These are phyloP conservation scores for Ameiurus melas DNA, from an alignment of 2,113 vertebrate species.

Conservation along the genomic window DNA sequence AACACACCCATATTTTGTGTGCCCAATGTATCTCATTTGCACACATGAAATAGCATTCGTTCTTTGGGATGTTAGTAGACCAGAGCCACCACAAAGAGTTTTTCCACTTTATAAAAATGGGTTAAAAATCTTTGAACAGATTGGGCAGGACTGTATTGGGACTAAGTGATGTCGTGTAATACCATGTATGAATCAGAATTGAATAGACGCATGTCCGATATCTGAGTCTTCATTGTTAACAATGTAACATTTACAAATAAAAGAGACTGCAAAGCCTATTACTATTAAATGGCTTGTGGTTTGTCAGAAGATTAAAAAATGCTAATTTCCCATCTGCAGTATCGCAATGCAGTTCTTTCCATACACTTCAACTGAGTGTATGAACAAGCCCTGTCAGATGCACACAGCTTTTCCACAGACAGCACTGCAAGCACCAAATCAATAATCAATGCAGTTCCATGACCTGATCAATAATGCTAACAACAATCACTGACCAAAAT, in stretches of 20 bases:
- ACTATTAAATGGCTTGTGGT: neutral
- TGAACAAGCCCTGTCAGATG: slow-evolving; percentile 25
- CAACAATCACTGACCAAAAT: neutral
- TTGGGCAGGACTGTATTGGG: neutral
- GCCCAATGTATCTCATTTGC: neutral
- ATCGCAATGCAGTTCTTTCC: slow-evolving; percentile 25
- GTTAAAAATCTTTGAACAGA: neutral
- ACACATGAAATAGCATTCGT: neutral
- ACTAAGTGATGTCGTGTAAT: neutral
- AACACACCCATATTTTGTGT: neutral
- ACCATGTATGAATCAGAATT: neutral
- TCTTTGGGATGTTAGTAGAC: neutral
- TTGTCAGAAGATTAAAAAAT: slow-evolving; percentile 4
- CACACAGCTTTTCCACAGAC: slow-evolving; percentile 17
- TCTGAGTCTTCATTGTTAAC: neutral
- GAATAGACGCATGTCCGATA: neutral
- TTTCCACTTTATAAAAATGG: neutral
- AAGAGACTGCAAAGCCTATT: neutral
- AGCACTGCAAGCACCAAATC: slow-evolving; percentile 25
- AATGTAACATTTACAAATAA: neutral
- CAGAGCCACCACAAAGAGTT: neutral
- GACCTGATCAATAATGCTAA: slow-evolving; percentile 37
- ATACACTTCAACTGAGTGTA: neutral
- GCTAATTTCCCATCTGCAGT: slow-evolving; percentile 18
- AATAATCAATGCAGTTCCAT: slow-evolving; percentile 19